Evolutionary conservation across 2,797 vertebrate genomes (phyloP), one percentile per base, ranked within the genome.

Genomic region (Yasuhikotakia modesta): DNA sequence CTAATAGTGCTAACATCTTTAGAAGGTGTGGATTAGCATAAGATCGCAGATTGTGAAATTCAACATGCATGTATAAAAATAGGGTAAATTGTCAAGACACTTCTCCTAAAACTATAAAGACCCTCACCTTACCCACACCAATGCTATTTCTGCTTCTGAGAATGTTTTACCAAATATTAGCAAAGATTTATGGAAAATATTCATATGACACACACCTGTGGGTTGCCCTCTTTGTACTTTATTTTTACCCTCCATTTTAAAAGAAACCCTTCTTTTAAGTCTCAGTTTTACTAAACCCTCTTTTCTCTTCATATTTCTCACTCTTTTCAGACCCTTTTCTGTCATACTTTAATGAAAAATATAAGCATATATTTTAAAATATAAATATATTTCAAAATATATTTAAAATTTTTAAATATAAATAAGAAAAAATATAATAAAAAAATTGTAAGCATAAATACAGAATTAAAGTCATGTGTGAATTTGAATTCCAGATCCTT

Each of bases 271-370:
- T 27, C 27, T 53, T 50, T 32, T 60, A 22, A 58, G 52, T 39
- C 32, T 58, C 4, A 13, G 22, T 27, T 46, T 21, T n/a, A 12
- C 32, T 43, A 32, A 57, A 8, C 32, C 11, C n/a, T 19, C 2
- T 22, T 17, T 30, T 52, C 14, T 84, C 53, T 80, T 82, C 55
- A 43, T 79, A 14, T 46, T 46, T 22, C 12, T 68, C 65, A 19
- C 39, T 46, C 65, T 46, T 46, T 68, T 24, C 12, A 19, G 43
- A 12, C n/a, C 32, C 5, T 32, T 61, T 13, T 61, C 14, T 11
- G 10, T 35, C n/a, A 5, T 14, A 13, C 0, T 16, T 58, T 58
- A 19, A 19, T 21, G 16, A 19, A 10, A 3, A 27, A 2, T 17
- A 7, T 8, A 16, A 5, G 13, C 11, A 14, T 27, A 58, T 27